Base-by-base conservation (phyloP, 2,797 vertebrate genomes). In the Hypotaenidia philippensis region DNA sequence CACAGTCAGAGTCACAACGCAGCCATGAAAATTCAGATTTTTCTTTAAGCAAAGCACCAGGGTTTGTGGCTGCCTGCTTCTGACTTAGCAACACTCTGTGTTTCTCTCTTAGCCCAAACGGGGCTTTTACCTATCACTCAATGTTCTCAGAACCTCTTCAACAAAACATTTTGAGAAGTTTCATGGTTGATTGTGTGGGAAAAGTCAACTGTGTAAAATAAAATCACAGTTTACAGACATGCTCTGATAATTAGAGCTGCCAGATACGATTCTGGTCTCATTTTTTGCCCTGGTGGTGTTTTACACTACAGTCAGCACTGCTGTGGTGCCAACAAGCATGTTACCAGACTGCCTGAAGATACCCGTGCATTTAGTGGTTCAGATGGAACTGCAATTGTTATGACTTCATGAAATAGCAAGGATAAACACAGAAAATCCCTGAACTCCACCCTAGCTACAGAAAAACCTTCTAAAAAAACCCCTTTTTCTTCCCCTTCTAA, bases 51-150 rank as follows among this genome's bases (percentile, higher is more conserved):
- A 63, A 16, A 50, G 8, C 34, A 60, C 16, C 10, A 76, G 47
- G 5, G 1, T 25, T 53, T 20, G 8, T 14, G 23, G 8, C 21
- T 81, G 19, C 23, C 34, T 56, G 21, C 14, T 70, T 85, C 84
- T 69, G 32, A 77, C 10, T 27, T 34, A 61, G 45, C 3, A 45
- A 13, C 4, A 10, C 5, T 3, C 34, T 56, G 15, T 20, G 11
- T 47, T 77, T 78, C 4, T 52, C 12, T 52, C 36, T 56, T 59
- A 27, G 68, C 10, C 71, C 20, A 74, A 83, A 45, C 23, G 2
- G 0, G 0, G 2, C 45, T 53, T 86, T 59, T 18, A 6, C 22
- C 3, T 59, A 20, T 47, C 17, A 31, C 3, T 4, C 44, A 49
- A 8, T 47, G 44, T 56, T 94, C 40, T 59, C 25, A 74, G 13